Conservation (phyloP, 1,140 invertebrate genomes). For the Acromyrmex heyeri region DNA sequence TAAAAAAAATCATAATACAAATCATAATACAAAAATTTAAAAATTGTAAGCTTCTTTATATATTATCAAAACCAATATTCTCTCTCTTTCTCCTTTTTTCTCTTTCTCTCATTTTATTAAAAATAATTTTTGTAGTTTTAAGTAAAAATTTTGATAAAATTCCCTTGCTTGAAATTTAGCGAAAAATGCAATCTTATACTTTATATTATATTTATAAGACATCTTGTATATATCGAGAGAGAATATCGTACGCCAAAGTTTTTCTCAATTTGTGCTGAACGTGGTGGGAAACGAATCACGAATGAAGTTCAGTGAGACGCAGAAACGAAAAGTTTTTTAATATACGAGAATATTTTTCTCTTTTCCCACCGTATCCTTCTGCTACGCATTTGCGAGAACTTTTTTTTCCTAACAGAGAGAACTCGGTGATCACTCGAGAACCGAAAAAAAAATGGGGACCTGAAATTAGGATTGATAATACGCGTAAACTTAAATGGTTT, state of each 20-base stretch:
- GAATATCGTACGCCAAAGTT: slow-evolving; percentile 60
- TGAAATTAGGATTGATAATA: slow-evolving; percentile 31
- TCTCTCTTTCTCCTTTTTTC: not conserved
- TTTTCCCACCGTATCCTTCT: slow-evolving; percentile 20
- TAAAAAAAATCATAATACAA: not conserved
- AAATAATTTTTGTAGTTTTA: not conserved
- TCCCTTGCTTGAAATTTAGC: not conserved
- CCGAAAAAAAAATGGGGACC: not conserved
- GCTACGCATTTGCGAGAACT: not conserved
- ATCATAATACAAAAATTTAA: not conserved
- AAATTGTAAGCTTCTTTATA: not conserved
- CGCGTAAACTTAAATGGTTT: slow-evolving; percentile 47
- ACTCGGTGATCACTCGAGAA: not conserved
- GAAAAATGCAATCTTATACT: not conserved
- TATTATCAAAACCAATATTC: not conserved
- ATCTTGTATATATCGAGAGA: slow-evolving; percentile 7
- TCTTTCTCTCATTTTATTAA: not conserved
- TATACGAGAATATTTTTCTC: slow-evolving; percentile 54
- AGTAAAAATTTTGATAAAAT: not conserved
- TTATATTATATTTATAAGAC: not conserved
- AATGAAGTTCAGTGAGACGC: slow-evolving; percentile 64
- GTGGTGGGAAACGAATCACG: slow-evolving; percentile 62
- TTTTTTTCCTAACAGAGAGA: slow-evolving; percentile 15
- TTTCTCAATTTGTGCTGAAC: slow-evolving; percentile 62
- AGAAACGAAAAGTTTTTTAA: slow-evolving; percentile 76